These are phyloP conservation scores for Sorex maritimensis DNA, from an alignment of 2,797 vertebrate genomes.

Conservation along the genomic window DNA sequence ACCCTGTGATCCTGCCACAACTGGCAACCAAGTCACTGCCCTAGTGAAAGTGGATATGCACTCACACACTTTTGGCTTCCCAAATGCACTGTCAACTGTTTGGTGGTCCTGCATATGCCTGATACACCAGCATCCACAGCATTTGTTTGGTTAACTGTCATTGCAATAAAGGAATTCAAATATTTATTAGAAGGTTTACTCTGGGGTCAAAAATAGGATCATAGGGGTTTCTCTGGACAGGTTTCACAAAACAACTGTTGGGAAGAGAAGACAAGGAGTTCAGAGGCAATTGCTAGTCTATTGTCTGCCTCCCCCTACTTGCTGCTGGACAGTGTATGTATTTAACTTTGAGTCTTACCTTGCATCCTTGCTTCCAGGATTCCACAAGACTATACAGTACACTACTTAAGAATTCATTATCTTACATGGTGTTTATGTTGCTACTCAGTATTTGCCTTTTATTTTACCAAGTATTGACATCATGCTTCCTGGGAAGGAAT, in stretches of 20 bases:
- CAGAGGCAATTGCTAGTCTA: not conserved
- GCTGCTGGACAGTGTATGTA: not conserved
- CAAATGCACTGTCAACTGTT: not conserved
- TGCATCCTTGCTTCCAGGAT: not conserved
- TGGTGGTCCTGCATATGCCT: not conserved
- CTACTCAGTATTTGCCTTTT: slow-evolving; percentile 15
- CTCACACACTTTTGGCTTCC: not conserved
- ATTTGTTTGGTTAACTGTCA: not conserved
- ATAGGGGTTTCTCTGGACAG: too few species aligned
- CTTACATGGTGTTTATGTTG: not conserved
- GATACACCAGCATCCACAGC: not conserved
- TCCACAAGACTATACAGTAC: not conserved
- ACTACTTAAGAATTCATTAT: not conserved
- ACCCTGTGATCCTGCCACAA: not conserved
- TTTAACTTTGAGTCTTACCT: not conserved
- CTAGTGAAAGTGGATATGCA: accelerated
- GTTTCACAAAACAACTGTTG: too few species aligned
- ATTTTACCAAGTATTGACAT: slow-evolving; percentile 59
- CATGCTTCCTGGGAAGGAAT: slow-evolving; percentile 38
- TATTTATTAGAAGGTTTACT: not conserved
- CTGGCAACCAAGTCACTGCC: not conserved
- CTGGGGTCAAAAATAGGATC: not conserved
- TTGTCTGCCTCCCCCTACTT: not conserved
- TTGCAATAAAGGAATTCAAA: not conserved
- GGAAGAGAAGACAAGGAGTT: not conserved